Evolutionary conservation across 2,888 invertebrate genomes (phyloP).

Genomic region (Cecidostiba fungosa): DNA sequence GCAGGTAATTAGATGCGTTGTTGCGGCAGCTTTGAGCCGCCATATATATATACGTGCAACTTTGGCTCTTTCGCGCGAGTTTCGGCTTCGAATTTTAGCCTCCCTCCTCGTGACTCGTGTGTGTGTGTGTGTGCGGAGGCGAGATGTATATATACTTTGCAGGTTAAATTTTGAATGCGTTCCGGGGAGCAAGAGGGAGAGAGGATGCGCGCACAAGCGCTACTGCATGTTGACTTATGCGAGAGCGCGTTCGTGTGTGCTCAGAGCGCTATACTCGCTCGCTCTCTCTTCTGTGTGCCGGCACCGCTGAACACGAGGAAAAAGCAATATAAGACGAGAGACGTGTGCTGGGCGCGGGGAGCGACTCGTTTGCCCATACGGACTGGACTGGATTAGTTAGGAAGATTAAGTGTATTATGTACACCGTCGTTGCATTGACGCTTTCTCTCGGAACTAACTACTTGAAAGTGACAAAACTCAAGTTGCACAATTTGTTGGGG

Average conservation of each 20-base stretch:
- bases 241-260: not conserved
- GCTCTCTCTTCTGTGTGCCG: not conserved
- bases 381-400: not conserved
- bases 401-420: not conserved
- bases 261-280: not conserved
- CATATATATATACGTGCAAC: conserved; percentile 8
- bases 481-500: too few relatives aligned
- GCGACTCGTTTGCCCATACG: too few relatives aligned
- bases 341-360: not conserved
- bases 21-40: conserved; percentile 49
- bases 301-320: not conserved
- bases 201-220: not conserved
- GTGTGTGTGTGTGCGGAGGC: not conserved
- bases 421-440: not conserved
- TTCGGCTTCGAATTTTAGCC: conserved; percentile 22
- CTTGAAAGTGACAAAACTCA: not conserved
- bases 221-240: conserved; percentile 14
- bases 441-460: too few relatives aligned
- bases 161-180: conserved; percentile 14
- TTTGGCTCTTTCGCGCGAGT: conserved; percentile 12
- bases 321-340: not conserved
- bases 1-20: conserved; percentile 50
- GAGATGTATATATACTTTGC: conserved; percentile 2
- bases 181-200: not conserved
- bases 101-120: not conserved